Base-by-base conservation (phyloP, 2,888 invertebrate species). In the Lordiphosa andalusiaca region DNA sequence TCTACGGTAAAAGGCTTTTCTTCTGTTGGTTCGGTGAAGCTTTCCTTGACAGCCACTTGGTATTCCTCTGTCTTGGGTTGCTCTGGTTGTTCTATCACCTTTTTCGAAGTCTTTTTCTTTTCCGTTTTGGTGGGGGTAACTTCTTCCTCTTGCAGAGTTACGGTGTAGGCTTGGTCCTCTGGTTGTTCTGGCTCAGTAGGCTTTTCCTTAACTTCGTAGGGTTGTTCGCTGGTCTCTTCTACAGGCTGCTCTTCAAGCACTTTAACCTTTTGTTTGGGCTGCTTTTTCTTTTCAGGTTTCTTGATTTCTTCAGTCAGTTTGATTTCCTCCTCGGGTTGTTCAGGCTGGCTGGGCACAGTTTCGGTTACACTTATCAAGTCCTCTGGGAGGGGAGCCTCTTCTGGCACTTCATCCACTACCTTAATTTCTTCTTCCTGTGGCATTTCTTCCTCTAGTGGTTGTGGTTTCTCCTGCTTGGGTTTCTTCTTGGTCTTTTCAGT, bases 221-320 rank as follows among this genome's bases (percentile, higher is more conserved):
- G 41, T 9, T 65, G 47, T 1, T 66, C 59, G 4, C 35, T 16
- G 5, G 53, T 33, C n/a, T 53, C 73, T 23, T 54, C 52, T 9
- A 50, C 2, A 6, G 70, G 56, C 91, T 91, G 2, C 91, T 91
- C 58, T 91, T 85, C 77, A 90, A 90, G 3, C 90, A 90, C 73
- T 90, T 37, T 56, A 10, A 74, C 59, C 21, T 56, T 76, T 16
- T 89, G 87, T 19, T 88, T 72, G 1, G 65, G 90, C 75, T 93
- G 69, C 42, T 60, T 73, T n/a, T 67, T 71, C 53, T 73, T 59
- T 13, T 65, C 64, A 9, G 67, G 65, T 55, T 86, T 82, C 16
- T 67, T 69, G 19, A 53, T 50, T 33, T 74, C 67, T 35, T 80
- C 71, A 25, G 62, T 23, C 10, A 39, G 40, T 16, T 38, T 19